Evolutionary conservation across 2,113 vertebrate species (phyloP), one percentile per base, ranked within the genome.

Genomic region (Morone chrysops): DNA sequence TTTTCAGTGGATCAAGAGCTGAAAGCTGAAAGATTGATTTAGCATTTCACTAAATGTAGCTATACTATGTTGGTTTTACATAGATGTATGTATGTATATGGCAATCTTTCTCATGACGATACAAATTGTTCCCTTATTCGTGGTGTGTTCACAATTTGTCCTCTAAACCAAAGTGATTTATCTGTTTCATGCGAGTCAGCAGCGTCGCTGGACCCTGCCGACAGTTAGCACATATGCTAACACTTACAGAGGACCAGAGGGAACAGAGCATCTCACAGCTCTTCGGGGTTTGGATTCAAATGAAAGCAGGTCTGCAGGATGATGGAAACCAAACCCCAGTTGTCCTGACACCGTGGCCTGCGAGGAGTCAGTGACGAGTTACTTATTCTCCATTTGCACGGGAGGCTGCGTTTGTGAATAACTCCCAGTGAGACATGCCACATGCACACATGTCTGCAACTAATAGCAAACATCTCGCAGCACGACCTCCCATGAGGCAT

Each of bases 181-280:
- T 36, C 3, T 9, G 63, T 12, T 36, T 38, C 17, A 3, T 51
- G 60, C 9, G 60, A 31, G 36, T 51, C 43, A 0, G 22, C 22
- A 6, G 45, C 41, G 14, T 47, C 41, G 13, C 57, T 59, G 60
- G 22, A n/a, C 59, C n/a, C 43, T 36, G 25, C 68, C n/a, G 43
- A 36, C 9, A 12, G 47, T 65, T 79, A 70, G 78, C 82, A 81
- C 70, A 70, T 31, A 31, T 75, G 86, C 69, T 75, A 85, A 74
- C 82, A 62, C 70, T 81, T 82, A 66, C 2, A 25, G 48, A 25
- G 70, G 63, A 53, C 63, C 75, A 4, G n/a, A 47, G 63, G 77
- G 77, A 70, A 1, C 20, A 11, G 4, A 56, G 53, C 53, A 56
- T 75, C 76, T 76, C n/a, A 43, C 36, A 10, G 65, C 65, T 75